Percentiles rank a stretch among this genome's conserved stretches.
Evolutionary conservation across 2,113 vertebrate genomes (phyloP).

Genomic region (Erythrolamprus reginae): DNA sequence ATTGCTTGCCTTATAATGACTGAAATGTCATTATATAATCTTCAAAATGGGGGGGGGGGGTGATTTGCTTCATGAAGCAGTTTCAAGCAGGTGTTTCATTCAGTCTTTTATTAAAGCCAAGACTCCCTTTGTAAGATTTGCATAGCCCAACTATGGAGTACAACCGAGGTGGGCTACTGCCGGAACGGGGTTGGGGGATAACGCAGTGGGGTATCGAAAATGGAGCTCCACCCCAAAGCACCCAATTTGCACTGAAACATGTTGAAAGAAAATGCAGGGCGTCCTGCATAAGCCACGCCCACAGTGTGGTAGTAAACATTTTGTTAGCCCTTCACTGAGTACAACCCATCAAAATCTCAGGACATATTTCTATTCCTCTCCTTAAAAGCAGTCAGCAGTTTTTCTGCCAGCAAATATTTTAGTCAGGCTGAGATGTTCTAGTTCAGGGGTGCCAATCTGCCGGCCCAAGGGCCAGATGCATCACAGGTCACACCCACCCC

Average conservation of each 20-base stretch:
- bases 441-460: not conserved
- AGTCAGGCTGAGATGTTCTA: not conserved
- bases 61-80: not conserved
- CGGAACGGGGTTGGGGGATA: too few relatives aligned
- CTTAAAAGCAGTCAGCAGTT: not conserved
- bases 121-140: not conserved
- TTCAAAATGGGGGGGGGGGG: not conserved
- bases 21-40: not conserved
- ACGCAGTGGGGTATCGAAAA: too few relatives aligned
- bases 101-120: not conserved
- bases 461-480: too few relatives aligned
- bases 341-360: not conserved
- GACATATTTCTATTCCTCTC: not conserved
- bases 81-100: not conserved
- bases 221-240: too few relatives aligned
- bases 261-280: too few relatives aligned
- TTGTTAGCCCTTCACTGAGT: too few relatives aligned
- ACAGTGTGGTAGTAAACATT: too few relatives aligned
- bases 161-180: too few relatives aligned
- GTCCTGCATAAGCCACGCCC: too few relatives aligned
- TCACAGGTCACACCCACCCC: too few relatives aligned
- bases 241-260: too few relatives aligned
- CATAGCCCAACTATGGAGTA: not conserved
- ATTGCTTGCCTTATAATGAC: not conserved
- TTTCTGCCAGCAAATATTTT: not conserved